Evolutionary conservation across 2,888 invertebrate genomes (phyloP).

Genomic region (Ochropacha duplaris): DNA sequence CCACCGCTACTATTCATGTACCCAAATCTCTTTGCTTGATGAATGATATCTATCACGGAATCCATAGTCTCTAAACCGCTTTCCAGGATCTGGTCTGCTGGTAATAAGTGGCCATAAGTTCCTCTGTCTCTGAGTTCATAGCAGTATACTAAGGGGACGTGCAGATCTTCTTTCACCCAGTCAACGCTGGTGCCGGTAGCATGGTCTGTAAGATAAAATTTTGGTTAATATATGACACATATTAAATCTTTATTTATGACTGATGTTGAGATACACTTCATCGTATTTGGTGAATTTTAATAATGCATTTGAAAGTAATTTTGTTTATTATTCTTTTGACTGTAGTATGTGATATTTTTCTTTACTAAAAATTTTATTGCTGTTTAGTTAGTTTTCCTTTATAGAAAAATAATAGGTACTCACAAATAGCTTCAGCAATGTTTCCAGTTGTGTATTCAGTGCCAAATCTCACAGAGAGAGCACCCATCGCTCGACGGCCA

Average conservation of each 20-base stretch:
- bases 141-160: constrained; percentile 86
- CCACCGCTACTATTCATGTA: constrained; percentile 44
- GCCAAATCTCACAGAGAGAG: constrained; percentile 70
- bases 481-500: constrained; percentile 75
- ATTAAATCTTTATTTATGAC: too few relatives aligned
- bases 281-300: too few relatives aligned
- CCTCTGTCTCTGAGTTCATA: constrained; percentile 89
- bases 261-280: too few relatives aligned
- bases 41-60: constrained; percentile 60
- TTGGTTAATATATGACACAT: too few relatives aligned
- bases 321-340: too few relatives aligned
- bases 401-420: constrained; percentile 30
- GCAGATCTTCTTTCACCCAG: constrained; percentile 87
- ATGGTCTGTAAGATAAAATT: constrained; percentile 67
- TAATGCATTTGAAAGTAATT: too few relatives aligned
- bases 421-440: constrained; percentile 83
- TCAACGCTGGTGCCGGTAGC: constrained; percentile 88
- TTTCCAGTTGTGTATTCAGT: constrained; percentile 79
- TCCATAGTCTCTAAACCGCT: constrained; percentile 84
- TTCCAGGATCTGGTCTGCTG: constrained; percentile 85
- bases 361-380: too few relatives aligned
- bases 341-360: too few relatives aligned
- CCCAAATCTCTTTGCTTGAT: constrained; percentile 62
- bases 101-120: constrained; percentile 86
- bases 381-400: too few relatives aligned